Percentiles rank a stretch among this genome's conserved stretches.
phyloP scores from a whole-genome alignment of 1,140 invertebrate species.

The Lordiphosa stackelbergi region DNA sequence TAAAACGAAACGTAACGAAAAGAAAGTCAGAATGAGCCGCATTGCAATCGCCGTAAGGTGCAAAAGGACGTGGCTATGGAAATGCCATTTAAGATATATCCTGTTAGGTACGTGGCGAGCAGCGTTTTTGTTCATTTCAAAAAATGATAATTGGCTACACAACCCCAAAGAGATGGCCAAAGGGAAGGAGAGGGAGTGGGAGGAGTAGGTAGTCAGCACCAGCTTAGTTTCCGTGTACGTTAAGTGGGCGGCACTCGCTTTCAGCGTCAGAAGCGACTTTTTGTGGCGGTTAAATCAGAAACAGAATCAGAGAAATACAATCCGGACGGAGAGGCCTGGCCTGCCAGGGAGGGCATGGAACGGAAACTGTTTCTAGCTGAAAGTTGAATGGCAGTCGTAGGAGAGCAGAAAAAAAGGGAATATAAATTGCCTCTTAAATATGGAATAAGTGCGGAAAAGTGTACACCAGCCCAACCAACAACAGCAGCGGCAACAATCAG shows the following conservation, averaged over 20 bases:
- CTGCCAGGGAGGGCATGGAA: conserved; percentile 10
- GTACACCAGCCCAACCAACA: conserved; percentile 33
- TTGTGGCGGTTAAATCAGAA: conserved; percentile 43
- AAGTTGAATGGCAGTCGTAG: conserved; percentile 46
- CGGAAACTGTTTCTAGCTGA: conserved; percentile 45
- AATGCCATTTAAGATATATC: conserved; percentile 64
- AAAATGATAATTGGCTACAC: conserved; percentile 69
- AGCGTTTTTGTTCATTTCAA: conserved; percentile 66
- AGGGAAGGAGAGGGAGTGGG: neutral
- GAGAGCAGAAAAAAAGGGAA: conserved; percentile 68
- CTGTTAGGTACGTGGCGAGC: conserved; percentile 26
- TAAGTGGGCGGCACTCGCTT: conserved; percentile 16
- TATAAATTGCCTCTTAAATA: conserved; percentile 77
- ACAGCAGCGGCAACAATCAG: conserved; percentile 39
- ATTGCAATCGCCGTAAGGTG: conserved; percentile 68
- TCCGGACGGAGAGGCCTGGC: conserved; percentile 11
- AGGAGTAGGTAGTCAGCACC: neutral
- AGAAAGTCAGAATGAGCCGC: conserved; percentile 23
- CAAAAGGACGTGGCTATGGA: conserved; percentile 56
- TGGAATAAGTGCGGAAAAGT: conserved; percentile 75
- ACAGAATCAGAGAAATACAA: conserved; percentile 23
- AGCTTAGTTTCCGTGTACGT: neutral
- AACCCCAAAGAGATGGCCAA: conserved; percentile 13
- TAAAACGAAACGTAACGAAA: conserved; percentile 43
- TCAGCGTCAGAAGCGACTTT: conserved; percentile 5